Evolutionary conservation across 2,113 vertebrate genomes (phyloP).

Genomic region (Brachypodius melanocephalos): DNA sequence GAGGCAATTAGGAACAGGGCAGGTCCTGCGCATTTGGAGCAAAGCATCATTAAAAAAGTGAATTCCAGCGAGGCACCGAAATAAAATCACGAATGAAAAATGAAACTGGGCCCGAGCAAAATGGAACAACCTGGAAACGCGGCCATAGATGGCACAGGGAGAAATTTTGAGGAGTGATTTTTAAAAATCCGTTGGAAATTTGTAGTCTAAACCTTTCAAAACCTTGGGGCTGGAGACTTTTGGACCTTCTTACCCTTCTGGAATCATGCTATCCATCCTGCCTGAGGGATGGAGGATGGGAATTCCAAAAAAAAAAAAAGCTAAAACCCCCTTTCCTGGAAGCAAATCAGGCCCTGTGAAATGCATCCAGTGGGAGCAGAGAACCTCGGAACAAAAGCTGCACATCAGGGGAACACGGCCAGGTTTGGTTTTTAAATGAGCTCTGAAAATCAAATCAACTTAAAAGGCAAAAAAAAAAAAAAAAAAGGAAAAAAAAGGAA

Average conservation of each 20-base stretch:
- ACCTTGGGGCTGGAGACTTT: not conserved
- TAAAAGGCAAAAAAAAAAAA: not conserved
- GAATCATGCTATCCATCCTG: rapidly evolving
- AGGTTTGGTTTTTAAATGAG: not conserved
- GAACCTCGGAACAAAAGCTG: not conserved
- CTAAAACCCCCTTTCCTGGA: rapidly evolving
- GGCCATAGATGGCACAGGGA: rapidly evolving
- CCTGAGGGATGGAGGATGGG: too few relatives aligned
- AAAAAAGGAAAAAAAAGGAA: not conserved
- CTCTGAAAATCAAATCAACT: not conserved
- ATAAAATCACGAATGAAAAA: not conserved
- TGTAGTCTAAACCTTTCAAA: not conserved
- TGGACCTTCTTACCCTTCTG: not conserved
- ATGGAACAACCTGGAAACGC: rapidly evolving
- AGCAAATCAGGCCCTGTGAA: not conserved
- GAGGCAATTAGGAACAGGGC: not conserved
- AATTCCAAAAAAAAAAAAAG: not conserved
- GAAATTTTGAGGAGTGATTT: not conserved
- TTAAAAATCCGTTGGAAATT: not conserved
- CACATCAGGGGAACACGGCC: not conserved
- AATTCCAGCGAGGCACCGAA: not conserved
- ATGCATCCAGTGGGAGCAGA: not conserved
- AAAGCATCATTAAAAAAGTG: not conserved
- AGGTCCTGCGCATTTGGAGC: not conserved
- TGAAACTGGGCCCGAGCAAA: not conserved